Base-by-base conservation (phyloP, 92 coral and sea anemone species). In the Epizoanthus scotinus region DNA sequence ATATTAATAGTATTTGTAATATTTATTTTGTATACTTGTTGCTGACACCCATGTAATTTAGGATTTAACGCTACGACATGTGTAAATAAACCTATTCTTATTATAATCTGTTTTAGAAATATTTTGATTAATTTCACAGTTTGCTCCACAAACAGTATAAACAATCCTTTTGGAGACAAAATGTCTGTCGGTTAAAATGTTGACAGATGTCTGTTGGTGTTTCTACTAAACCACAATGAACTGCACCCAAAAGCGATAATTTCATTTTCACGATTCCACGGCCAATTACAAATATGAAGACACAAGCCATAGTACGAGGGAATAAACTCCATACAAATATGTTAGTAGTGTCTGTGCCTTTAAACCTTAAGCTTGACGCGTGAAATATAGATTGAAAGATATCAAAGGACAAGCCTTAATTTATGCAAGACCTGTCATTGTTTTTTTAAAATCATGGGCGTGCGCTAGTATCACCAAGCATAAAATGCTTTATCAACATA, bases 381-480 rank as follows among this genome's bases (percentile, higher is more conserved):
- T 38, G 38, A 31, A 75, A 22, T 75, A 29, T 58, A 5, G 22
- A 22, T 60, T 20, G 36, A 38, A 1, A 6, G 61, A 15, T 14
- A 71, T 40, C 25, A 34, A 34, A 34, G 40, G 40, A 6, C 20
- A 50, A 10, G 13, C 22, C 38, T 26, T 75, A 75, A 75, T 59
- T 59, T 75, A 75, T 75, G 36, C 81, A 59, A 55, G 68, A 75
- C 81, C 81, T 75, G 81, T 9, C 14, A 59, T 10, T 75, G 81
- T 59, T 75, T 75, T 31, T 42, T 20, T 22, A 18, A 29, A 8
- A 57, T 36, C n/a, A 8, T 5, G 5, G 36, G 47, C 22, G 70
- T 38, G 15, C 12, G 18, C 9, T 14, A 5, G 7, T 5, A 75
- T 17, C 60, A 40, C 57, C 55, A 59, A 24, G 63, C 81, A 58